Evolutionary conservation across 2,888 invertebrate genomes (phyloP).

Genomic region (Trichopoda pennipes): DNA sequence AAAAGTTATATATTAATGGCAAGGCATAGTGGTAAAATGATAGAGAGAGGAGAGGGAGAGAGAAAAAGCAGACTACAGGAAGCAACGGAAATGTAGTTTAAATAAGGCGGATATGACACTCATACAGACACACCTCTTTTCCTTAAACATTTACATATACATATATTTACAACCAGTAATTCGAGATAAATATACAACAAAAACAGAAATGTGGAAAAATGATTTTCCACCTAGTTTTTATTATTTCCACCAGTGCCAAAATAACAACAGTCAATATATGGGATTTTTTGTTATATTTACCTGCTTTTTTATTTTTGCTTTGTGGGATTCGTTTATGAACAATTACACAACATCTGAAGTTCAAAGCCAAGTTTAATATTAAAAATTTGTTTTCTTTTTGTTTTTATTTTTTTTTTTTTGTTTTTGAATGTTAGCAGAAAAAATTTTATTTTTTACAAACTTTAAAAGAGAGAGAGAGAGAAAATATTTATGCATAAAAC

Average conservation of each 20-base stretch:
- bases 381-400: conserved; percentile 31
- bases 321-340: not conserved
- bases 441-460: not conserved
- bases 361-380: conserved; percentile 65
- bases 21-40: not conserved
- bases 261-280: not conserved
- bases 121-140: conserved; percentile 38
- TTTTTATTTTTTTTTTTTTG: too few relatives aligned
- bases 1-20: not conserved
- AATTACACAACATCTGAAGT: conserved; percentile 46
- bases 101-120: conserved; percentile 50
- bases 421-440: conserved; percentile 20
- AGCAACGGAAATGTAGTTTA: conserved; percentile 43
- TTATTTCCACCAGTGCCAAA: not conserved
- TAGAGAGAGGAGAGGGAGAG: not conserved
- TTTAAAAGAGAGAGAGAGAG: not conserved
- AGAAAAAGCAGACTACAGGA: conserved; percentile 18
- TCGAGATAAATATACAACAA: not conserved
- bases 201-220: too few relatives aligned
- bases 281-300: conserved; percentile 11
- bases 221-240: conserved; percentile 28
- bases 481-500: not conserved
- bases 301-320: conserved; percentile 2
- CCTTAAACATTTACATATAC: conserved; percentile 9
- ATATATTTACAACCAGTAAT: conserved; percentile 17